Base-by-base conservation (phyloP, 2,888 invertebrate species). In the Gymnoscelis rufifasciata region DNA sequence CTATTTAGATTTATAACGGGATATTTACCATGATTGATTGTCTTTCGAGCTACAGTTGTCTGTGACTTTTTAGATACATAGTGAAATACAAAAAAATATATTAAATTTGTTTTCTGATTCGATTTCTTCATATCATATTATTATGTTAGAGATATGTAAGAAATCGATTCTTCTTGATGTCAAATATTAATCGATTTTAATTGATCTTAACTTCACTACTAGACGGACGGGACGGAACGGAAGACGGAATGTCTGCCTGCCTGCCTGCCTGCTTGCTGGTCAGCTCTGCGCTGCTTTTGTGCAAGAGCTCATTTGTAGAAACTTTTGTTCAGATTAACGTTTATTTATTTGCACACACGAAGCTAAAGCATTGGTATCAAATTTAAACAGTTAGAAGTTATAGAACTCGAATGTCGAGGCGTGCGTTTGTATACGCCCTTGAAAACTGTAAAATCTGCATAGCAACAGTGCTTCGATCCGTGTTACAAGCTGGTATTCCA, bases 401-500 rank as follows among this genome's bases (percentile, higher is more conserved):
- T 0, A 10, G n/a, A 1, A 11, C 7, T 15, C 19, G 6, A 19
- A 19, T 43, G 5, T 13, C n/a, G 10, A 30, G 66, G 62, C 62
- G 66, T 62, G 52, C 56, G 60, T 61, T 71, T 67, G 74, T 68
- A 71, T 71, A 76, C 82, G 86, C 82, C 83, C 86, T 84, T 86
- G 87, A 84, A 82, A 83, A 78, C 67, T 77, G 77, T 74, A 52
- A 82, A 83, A 71, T 77, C 75, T 76, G 87, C 87, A 81, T 87
- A 86, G 87, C 84, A 87, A 87, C 87, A 87, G 78, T 71, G 69
- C 68, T 79, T 74, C 65, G 66, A 71, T 70, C 66, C 63, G 53
- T 74, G 68, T 62, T 73, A 67, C 69, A 68, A 62, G 67, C 69
- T 72, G 69, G 61, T 74, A 72, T 71, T 78, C 69, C 63, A 63